Conservation (phyloP, 2,888 invertebrate species). For the Esperia sulphurella region DNA sequence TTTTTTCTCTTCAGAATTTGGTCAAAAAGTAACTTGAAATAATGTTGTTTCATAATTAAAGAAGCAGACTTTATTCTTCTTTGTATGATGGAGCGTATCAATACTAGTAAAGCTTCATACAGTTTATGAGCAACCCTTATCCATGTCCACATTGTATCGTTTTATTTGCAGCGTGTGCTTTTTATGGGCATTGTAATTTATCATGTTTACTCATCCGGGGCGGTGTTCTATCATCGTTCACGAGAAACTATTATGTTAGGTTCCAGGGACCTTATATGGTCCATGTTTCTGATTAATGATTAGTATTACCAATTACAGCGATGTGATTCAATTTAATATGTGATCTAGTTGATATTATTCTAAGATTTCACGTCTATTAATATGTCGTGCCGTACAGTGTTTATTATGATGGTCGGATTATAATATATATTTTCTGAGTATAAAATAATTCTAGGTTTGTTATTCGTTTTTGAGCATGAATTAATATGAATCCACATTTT, state of each 20-base stretch:
- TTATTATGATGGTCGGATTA: too few relatives aligned
- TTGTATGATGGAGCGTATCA: too few relatives aligned
- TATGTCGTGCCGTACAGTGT: not conserved
- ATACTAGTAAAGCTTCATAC: too few relatives aligned
- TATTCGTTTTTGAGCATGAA: too few relatives aligned
- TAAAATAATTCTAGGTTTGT: too few relatives aligned
- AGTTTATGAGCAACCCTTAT: not conserved
- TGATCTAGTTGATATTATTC: not conserved
- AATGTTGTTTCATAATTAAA: too few relatives aligned
- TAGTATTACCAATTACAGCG: not conserved
- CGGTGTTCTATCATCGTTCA: constrained; percentile 35
- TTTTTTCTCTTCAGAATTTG: not conserved
- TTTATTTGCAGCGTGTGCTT: not conserved
- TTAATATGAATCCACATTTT: too few relatives aligned
- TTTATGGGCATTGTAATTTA: constrained; percentile 19
- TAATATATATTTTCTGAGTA: too few relatives aligned
- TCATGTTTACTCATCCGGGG: constrained; percentile 25
- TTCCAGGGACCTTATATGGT: constrained; percentile 9
- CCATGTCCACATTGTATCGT: not conserved
- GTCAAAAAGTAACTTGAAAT: not conserved
- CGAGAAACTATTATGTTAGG: constrained; percentile 30
- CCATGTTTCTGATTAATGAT: constrained; percentile 4
- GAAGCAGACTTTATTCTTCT: too few relatives aligned
- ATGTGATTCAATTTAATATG: constrained; percentile 1
- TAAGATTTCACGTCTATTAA: constrained; percentile 3